Evolutionary conservation across 2,113 vertebrate species (phyloP).

Genomic region (Muntiacus reevesi): DNA sequence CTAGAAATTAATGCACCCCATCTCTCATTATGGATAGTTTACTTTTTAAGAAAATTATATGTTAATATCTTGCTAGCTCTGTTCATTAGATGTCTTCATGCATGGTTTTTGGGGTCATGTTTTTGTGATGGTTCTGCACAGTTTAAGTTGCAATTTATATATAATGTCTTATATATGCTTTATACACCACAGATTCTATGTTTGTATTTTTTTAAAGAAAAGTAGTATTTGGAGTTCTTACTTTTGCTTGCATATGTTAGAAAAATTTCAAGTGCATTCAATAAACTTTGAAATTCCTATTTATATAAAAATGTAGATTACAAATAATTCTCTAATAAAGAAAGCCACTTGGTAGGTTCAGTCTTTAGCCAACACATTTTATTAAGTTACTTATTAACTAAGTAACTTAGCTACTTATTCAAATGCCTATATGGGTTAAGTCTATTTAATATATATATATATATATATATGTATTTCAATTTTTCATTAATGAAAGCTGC

Average conservation of each 20-base stretch:
- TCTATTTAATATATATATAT: background rate
- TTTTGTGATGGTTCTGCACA: background rate
- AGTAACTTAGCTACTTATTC: background rate
- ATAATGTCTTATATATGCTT: background rate
- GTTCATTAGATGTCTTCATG: background rate
- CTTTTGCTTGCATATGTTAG: background rate
- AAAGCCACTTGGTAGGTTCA: background rate
- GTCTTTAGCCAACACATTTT: background rate
- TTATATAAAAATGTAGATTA: background rate
- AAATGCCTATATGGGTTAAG: background rate
- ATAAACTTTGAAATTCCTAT: background rate
- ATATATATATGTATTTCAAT: background rate
- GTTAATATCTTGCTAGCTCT: background rate
- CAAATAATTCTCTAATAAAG: slow-evolving; percentile 8
- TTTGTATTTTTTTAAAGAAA: background rate
- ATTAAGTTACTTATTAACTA: background rate
- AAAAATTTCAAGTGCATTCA: background rate
- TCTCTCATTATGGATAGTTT: background rate
- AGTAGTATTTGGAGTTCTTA: background rate
- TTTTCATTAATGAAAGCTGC: background rate
- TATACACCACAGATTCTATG: background rate
- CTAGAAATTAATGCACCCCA: background rate
- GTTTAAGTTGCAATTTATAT: background rate
- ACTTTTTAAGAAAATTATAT: background rate
- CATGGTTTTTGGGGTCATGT: background rate